Evolutionary conservation across 2,113 vertebrate species (phyloP).

Genomic region (Nothoprocta perdicaria): DNA sequence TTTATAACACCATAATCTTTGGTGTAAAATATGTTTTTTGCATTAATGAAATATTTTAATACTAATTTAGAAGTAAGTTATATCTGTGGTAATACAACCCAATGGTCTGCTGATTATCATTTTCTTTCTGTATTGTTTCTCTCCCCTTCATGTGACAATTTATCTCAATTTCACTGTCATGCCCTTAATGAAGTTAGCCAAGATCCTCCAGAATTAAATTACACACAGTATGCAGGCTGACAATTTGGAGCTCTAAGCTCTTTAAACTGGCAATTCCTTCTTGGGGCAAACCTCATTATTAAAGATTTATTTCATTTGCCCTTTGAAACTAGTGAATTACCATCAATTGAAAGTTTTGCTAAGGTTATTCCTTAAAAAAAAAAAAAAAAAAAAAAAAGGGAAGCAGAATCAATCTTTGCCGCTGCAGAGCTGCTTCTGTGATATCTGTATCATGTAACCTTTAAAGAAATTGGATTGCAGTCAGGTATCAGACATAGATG

Average conservation of each 20-base stretch:
- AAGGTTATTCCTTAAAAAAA: constrained; percentile 28
- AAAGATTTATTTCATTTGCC: constrained; percentile 60
- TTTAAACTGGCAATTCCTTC: constrained; percentile 27
- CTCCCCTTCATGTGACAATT: background rate
- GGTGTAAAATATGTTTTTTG: background rate
- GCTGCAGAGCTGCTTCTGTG: background rate
- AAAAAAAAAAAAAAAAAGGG: background rate
- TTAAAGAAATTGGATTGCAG: constrained; percentile 51
- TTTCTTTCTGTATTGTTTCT: background rate
- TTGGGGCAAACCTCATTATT: constrained; percentile 51
- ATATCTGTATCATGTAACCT: constrained; percentile 10
- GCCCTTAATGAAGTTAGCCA: constrained; percentile 51
- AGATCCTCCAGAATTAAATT: constrained; percentile 53
- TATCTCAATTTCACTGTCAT: constrained; percentile 51
- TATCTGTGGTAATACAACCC: background rate
- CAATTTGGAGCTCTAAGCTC: background rate
- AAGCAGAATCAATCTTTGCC: constrained; percentile 32
- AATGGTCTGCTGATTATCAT: background rate
- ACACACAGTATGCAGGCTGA: background rate
- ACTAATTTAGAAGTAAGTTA: background rate
- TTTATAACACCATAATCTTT: background rate
- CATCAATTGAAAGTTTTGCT: constrained; percentile 52
- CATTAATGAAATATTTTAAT: background rate
- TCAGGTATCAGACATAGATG: constrained; percentile 3
- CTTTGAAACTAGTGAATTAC: constrained; percentile 46